Percentiles rank a stretch among this genome's conserved stretches.
phyloP scores from a whole-genome alignment of 2,888 invertebrate species.

The Ectobius pallidus region DNA sequence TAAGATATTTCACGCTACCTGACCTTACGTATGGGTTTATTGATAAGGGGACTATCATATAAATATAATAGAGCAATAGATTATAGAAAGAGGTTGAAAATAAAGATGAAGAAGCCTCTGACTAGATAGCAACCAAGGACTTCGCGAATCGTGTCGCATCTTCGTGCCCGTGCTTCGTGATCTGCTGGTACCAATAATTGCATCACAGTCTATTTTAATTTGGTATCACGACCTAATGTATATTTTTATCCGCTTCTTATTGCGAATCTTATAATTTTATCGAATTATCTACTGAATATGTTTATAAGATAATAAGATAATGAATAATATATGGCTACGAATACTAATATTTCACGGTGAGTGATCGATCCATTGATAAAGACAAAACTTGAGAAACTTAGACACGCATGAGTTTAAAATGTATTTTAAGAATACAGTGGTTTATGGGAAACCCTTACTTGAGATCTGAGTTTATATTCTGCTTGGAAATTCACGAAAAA shows the following conservation, averaged over 20 bases:
- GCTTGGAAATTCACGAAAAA: no score
- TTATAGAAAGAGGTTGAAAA: no score
- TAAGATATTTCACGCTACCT: no score
- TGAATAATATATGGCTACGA: background rate
- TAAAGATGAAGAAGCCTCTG: no score
- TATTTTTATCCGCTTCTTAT: background rate
- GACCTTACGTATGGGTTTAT: no score
- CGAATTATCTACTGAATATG: background rate
- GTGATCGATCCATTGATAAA: background rate
- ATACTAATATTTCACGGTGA: background rate
- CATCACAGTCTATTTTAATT: conserved; percentile 1
- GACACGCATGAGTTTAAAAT: background rate
- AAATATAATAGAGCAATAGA: no score
- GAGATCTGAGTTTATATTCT: background rate
- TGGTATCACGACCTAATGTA: background rate
- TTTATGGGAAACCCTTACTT: background rate
- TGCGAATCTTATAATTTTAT: background rate
- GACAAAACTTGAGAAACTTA: background rate
- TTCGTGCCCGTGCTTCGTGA: background rate
- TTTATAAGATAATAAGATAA: no score
- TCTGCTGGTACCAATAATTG: background rate
- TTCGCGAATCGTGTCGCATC: no score
- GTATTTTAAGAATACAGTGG: background rate
- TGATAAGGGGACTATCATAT: no score
- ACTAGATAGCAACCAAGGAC: no score